phyloP scores from a whole-genome alignment of 2,113 vertebrate species.

The Cephalopterus ornatus region DNA sequence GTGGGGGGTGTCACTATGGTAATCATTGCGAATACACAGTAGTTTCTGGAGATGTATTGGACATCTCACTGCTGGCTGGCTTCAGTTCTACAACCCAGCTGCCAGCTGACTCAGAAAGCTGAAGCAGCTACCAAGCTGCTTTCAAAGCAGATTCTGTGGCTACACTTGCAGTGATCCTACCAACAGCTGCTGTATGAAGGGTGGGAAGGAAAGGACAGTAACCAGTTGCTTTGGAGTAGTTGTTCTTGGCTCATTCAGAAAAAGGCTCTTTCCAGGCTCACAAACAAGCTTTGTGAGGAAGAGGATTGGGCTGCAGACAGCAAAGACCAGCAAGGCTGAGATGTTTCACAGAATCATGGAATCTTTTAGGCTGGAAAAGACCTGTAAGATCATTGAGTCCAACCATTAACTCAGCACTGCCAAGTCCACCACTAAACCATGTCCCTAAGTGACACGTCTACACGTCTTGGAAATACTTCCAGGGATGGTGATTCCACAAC shows the following conservation, averaged over 20 bases:
- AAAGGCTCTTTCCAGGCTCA: background rate
- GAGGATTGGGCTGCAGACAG: background rate
- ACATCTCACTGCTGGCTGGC: background rate
- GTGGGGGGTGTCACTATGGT: background rate
- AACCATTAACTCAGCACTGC: background rate
- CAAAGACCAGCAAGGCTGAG: background rate
- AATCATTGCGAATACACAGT: background rate
- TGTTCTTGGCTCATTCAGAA: background rate
- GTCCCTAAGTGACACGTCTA: background rate
- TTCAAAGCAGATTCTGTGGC: background rate
- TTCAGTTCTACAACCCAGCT: background rate
- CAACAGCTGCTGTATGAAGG: background rate
- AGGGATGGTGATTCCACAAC: background rate
- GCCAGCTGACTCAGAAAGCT: background rate
- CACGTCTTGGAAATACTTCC: background rate
- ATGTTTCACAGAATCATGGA: background rate
- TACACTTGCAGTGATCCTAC: background rate
- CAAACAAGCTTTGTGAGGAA: background rate
- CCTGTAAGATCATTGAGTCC: background rate
- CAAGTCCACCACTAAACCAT: background rate
- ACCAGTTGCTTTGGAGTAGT: background rate
- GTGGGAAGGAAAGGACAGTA: background rate
- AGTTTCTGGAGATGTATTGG: constrained; percentile 7
- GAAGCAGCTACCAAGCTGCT: background rate
- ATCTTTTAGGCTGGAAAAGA: background rate